Base-by-base conservation (phyloP, 2,113 vertebrate species). In the Chlorocebus sabaeus region DNA sequence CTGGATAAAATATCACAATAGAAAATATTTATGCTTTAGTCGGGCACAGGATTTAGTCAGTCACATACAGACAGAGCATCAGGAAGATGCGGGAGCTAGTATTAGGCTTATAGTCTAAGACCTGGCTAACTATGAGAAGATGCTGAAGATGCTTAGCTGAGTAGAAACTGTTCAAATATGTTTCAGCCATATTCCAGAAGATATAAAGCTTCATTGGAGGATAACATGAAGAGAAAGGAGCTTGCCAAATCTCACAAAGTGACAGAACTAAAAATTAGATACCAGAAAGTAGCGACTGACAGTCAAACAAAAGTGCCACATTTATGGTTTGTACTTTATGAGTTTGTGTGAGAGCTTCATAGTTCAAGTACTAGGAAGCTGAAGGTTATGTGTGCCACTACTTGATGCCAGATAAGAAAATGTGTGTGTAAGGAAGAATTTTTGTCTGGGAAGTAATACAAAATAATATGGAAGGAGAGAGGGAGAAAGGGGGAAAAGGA, bases 71-170 rank as follows among this genome's bases (percentile, higher is more conserved):
- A 6, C 14, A 82, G 5, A 6, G 0, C 10, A 32, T 48, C 20
- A 17, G 80, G 32, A 67, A 91, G 38, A 73, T 6, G 1, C 2
- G 57, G 38, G 7, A 73, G 7, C 20, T 38, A 8, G 3, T 43
- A 1, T 8, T 32, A 55, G 23, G 55, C 13, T 9, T 76, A 13
- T 1, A 25, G 10, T 52, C 50, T 82, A 35, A 7, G 11, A 38
- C 4, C 3, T 83, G 30, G 40, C 23, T 1, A 9, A 4, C 16
- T n/a, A 0, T 35, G 30, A 10, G 23, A 59, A 43, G 23, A 35
- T 35, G 48, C 22, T 81, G 8, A 86, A 81, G 35, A 68, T 40
- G 2, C 16, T 72, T 22, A 22, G 17, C 4, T 55, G 11, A 59
- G 2, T 43, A 27, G 3, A 79, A 67, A 57, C 75, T 23, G 17